Percentiles rank a stretch among this genome's conserved stretches.
These are phyloP conservation scores for Scaeva pyrastri DNA, from an alignment of 2,888 invertebrate species.

Conservation along the genomic window DNA sequence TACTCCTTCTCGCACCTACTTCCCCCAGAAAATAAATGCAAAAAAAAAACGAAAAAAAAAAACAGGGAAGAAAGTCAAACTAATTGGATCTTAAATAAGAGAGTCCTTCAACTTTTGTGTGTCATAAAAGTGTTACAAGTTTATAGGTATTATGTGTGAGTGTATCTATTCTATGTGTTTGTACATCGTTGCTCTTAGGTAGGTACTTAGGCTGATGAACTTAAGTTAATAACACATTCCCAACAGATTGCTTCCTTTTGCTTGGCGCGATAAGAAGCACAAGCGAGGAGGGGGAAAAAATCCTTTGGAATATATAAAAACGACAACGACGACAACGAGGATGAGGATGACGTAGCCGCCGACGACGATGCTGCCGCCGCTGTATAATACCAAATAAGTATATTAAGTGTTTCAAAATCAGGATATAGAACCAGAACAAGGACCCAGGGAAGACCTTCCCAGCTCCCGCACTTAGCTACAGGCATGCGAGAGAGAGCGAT, in stretches of 20 bases:
- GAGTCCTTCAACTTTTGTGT: constrained; percentile 28
- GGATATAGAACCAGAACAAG: neutral
- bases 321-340: neutral
- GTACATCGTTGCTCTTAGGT: neutral
- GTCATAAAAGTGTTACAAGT: constrained; percentile 37
- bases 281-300: neutral
- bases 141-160: neutral
- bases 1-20: no score
- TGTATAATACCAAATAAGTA: constrained; percentile 18
- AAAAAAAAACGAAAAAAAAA: constrained; percentile 1
- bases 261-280: constrained; percentile 26
- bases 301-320: neutral
- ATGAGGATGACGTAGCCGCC: neutral
- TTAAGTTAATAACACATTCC: constrained; percentile 34
- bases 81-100: constrained; percentile 23
- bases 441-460: neutral
- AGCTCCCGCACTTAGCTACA: constrained; percentile 1
- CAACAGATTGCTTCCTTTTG: constrained; percentile 37
- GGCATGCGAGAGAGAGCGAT: constrained; percentile 23
- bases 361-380: neutral
- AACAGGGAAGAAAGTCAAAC: neutral
- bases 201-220: constrained; percentile 24
- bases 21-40: no score
- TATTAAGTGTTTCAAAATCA: constrained; percentile 39
- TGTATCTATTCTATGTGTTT: neutral